Evolutionary conservation across 2,113 vertebrate genomes (phyloP).

Genomic region (Saccopteryx leptura): DNA sequence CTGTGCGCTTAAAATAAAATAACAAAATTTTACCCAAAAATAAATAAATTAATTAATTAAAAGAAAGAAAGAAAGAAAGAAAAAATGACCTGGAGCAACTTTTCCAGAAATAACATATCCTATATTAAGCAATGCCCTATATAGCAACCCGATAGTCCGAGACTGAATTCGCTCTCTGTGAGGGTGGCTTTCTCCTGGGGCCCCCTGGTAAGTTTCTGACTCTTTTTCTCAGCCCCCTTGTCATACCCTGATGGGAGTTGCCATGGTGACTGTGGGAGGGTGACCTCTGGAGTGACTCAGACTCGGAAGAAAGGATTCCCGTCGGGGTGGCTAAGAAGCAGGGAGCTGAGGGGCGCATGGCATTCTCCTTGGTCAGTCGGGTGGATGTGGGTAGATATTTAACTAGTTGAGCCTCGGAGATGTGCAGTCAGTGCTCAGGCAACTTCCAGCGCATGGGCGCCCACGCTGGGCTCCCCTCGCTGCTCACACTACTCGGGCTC

Average conservation of each 20-base stretch:
- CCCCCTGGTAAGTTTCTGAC: slow-evolving; percentile 41
- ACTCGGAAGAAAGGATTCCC: slow-evolving; percentile 59
- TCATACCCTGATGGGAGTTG: slow-evolving; percentile 69
- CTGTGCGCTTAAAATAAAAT: slow-evolving; percentile 67
- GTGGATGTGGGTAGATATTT: slow-evolving; percentile 38
- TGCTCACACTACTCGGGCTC: too few relatives aligned
- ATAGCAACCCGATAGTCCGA: slow-evolving; percentile 12
- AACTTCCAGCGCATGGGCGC: background rate
- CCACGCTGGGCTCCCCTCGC: background rate
- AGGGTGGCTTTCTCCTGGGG: slow-evolving; percentile 64
- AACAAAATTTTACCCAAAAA: slow-evolving; percentile 43
- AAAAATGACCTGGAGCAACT: slow-evolving; percentile 64
- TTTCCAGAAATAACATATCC: slow-evolving; percentile 69
- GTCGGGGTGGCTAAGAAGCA: background rate
- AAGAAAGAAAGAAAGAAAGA: too few relatives aligned
- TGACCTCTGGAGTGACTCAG: slow-evolving; percentile 38
- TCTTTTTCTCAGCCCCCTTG: slow-evolving; percentile 23
- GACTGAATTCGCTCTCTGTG: slow-evolving; percentile 45
- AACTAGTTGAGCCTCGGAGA: background rate
- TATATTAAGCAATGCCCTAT: background rate
- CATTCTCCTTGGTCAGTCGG: background rate
- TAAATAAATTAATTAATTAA: too few relatives aligned
- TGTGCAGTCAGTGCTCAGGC: background rate
- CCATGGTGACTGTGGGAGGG: slow-evolving; percentile 67
- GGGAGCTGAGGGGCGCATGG: background rate